phyloP scores from a whole-genome alignment of 2,113 vertebrate genomes.

The Notarius quadriscutis region DNA sequence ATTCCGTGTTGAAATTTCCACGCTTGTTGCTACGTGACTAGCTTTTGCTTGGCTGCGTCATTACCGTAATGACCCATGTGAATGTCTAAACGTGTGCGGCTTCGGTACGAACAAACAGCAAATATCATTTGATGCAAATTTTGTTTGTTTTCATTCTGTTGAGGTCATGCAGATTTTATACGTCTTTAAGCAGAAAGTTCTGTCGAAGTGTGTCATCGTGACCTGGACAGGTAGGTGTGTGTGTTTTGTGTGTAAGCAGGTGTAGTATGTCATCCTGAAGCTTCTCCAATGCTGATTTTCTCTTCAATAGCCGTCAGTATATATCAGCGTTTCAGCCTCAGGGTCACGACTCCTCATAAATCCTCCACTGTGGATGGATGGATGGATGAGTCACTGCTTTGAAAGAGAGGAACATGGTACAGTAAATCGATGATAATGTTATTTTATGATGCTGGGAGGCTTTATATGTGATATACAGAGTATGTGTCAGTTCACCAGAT shows the following conservation, averaged over 20 bases:
- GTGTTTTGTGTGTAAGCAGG: neutral
- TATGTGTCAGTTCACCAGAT: no score
- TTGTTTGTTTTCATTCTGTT: neutral
- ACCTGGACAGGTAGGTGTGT: neutral
- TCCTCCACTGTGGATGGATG: constrained; percentile 3
- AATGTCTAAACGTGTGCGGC: neutral
- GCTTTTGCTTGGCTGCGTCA: neutral
- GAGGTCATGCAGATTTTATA: neutral
- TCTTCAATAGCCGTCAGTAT: constrained; percentile 18
- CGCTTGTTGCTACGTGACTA: neutral
- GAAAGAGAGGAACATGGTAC: neutral
- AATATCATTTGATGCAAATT: no score
- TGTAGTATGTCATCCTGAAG: constrained; percentile 5
- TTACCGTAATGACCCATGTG: neutral
- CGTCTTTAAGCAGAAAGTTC: neutral
- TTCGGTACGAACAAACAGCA: neutral
- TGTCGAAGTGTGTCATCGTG: neutral
- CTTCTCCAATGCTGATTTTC: constrained; percentile 25
- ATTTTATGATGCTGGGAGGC: neutral
- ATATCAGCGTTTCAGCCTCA: neutral
- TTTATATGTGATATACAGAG: neutral
- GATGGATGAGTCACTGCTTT: neutral
- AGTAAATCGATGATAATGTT: neutral
- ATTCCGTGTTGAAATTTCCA: neutral
- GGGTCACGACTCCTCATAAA: constrained; percentile 1